Evolutionary conservation across 1,140 invertebrate species (phyloP).

Genomic region (Musca domestica): DNA sequence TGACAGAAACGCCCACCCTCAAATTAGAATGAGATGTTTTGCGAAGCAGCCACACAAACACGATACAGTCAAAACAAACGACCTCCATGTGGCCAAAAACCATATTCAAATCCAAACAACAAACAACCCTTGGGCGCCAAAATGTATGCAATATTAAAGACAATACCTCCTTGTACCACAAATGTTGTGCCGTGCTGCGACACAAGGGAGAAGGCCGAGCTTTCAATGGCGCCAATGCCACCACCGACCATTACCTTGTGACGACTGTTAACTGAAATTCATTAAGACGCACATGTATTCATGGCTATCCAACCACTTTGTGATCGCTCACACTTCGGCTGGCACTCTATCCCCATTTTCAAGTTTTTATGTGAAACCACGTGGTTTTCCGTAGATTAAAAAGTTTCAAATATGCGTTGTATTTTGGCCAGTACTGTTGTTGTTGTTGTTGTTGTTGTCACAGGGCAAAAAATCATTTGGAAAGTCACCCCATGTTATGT

Average conservation of each 20-base stretch:
- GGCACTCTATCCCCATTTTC: not conserved
- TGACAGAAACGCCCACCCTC: not conserved
- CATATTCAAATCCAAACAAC: not conserved
- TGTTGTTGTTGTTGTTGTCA: not conserved
- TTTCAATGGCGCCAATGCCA: conserved; percentile 32
- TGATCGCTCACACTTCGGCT: not conserved
- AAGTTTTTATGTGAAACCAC: conserved; percentile 20
- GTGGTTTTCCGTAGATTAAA: conserved; percentile 24
- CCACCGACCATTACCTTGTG: conserved; percentile 26
- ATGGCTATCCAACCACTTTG: not conserved
- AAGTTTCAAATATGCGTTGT: conserved; percentile 13
- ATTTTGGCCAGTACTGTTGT: too few relatives aligned
- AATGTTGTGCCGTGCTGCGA: conserved; percentile 22
- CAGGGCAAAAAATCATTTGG: not conserved
- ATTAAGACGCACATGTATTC: not conserved
- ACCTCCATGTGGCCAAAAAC: conserved; percentile 27
- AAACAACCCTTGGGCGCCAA: conserved; percentile 29
- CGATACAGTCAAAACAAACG: not conserved
- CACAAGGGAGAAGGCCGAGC: conserved; percentile 36
- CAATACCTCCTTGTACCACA: not conserved
- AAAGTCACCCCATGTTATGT: conserved; percentile 12
- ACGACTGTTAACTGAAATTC: conserved; percentile 36
- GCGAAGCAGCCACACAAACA: too few relatives aligned
- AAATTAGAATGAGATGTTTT: too few relatives aligned
- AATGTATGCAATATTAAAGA: conserved; percentile 32